These are phyloP conservation scores for Ophion ellenae DNA, from an alignment of 2,888 invertebrate genomes.

Conservation along the genomic window DNA sequence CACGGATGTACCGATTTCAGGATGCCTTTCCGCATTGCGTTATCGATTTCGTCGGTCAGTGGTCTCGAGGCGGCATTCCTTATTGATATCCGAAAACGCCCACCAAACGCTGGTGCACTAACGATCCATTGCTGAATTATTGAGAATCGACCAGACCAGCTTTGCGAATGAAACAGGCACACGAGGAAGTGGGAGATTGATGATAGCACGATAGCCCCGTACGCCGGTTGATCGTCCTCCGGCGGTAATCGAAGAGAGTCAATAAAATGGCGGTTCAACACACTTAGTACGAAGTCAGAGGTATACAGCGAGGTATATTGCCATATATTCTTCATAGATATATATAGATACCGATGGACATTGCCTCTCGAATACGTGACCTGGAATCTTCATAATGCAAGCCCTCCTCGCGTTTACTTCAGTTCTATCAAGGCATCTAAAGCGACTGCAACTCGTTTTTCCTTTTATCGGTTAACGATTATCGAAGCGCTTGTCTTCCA, in stretches of 20 bases:
- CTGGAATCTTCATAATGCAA: conserved; percentile 57
- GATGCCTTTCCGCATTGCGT: conserved; percentile 10
- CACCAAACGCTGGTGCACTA: conserved; percentile 37
- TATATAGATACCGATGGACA: neutral
- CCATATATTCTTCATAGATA: neutral
- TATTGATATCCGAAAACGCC: conserved; percentile 56
- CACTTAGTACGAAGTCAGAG: conserved; percentile 12
- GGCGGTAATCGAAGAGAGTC: conserved; percentile 48
- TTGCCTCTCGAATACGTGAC: conserved; percentile 55
- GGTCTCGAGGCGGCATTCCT: conserved; percentile 43
- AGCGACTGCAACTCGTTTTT: conserved; percentile 24
- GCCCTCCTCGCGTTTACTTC: conserved; percentile 12
- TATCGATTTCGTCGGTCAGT: conserved; percentile 51
- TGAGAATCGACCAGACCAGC: conserved; percentile 31
- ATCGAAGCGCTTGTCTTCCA: conserved; percentile 38
- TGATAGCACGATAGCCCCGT: conserved; percentile 37
- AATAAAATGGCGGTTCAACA: conserved; percentile 23
- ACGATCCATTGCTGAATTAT: conserved; percentile 64
- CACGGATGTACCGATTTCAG: neutral
- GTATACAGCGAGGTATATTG: conserved; percentile 21
- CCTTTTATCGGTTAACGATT: conserved; percentile 58
- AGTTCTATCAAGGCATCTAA: conserved; percentile 6
- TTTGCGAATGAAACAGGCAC: conserved; percentile 21
- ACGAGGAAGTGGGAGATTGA: conserved; percentile 33
- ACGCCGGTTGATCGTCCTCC: conserved; percentile 58